Evolutionary conservation across 2,888 invertebrate genomes (phyloP), one percentile per base, ranked within the genome.

Genomic region (Corbicula japonica): DNA sequence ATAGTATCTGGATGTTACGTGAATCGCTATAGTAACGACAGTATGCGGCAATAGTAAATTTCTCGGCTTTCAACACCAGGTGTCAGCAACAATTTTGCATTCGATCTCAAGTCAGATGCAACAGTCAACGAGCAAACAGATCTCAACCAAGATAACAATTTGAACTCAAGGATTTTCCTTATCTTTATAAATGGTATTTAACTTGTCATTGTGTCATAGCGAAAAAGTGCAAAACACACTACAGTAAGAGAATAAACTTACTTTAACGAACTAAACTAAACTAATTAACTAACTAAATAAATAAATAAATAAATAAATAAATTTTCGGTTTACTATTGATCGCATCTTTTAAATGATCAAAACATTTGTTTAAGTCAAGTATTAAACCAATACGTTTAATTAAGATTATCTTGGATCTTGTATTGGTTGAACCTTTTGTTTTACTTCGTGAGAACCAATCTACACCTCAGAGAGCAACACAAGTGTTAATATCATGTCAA

Each of bases 401-500:
- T n/a, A n/a, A n/a, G n/a, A n/a, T n/a, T n/a, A n/a, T n/a, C n/a
- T n/a, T n/a, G n/a, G n/a, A n/a, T n/a, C n/a, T n/a, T n/a, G n/a
- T n/a, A n/a, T n/a, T n/a, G n/a, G n/a, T 18, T 52, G n/a, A 35
- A 63, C 50, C 44, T 60, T 38, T 75, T 68, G 68, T 75, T 68
- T 66, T 50, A 66, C 28, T 35, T 66, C 74, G 76, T 74, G 81
- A 77, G 76, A 81, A 81, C 50, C 38, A 48, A 66, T 71, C 66
- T 35, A 34, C 58, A 75, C 71, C 38, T 41, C 61, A 72, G 71
- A 71, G 58, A 73, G 73, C 32, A 72, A 71, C 60, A 80, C 71
- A 79, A 79, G 79, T 79, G 79, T 79, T 80, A 76, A 65, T n/a
- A n/a, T 60, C 44, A 58, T 41, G 41, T 60, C 54, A 62, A 41